Evolutionary conservation across 2,888 invertebrate genomes (phyloP).

Genomic region (Drosophila seclusa): DNA sequence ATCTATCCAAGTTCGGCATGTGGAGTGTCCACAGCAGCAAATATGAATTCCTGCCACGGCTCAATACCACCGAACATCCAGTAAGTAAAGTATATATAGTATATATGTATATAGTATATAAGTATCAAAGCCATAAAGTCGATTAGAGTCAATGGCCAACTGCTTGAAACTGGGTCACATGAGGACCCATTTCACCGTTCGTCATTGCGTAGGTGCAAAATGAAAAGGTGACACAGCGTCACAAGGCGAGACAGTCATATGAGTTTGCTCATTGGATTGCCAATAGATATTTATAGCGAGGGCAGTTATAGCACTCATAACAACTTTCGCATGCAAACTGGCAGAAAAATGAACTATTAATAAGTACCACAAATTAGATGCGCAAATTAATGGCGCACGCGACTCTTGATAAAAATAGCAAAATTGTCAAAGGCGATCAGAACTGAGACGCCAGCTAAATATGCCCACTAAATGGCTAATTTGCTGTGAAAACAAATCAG

Average conservation of each 20-base stretch:
- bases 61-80: conserved; percentile 37
- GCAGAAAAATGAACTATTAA: not conserved
- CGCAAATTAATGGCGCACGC: conserved; percentile 41
- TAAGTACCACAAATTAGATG: conserved; percentile 2
- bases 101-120: not conserved
- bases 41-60: conserved; percentile 73
- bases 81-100: conserved; percentile 35
- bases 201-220: conserved; percentile 72
- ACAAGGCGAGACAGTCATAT: conserved; percentile 56
- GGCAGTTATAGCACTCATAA: conserved; percentile 9
- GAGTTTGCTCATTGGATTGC: conserved; percentile 24
- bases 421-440: not conserved
- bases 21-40: conserved; percentile 57
- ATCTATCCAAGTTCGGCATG: conserved; percentile 43
- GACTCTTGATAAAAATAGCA: conserved; percentile 34
- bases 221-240: conserved; percentile 36
- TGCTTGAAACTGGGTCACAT: conserved; percentile 57
- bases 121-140: conserved; percentile 6
- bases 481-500: conserved; percentile 39
- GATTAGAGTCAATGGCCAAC: not conserved
- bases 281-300: conserved; percentile 28
- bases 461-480: conserved; percentile 13
- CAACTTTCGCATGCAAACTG: not conserved
- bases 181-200: conserved; percentile 46
- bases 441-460: conserved; percentile 3